These are phyloP conservation scores for Brienomyrus longianalis DNA, from an alignment of 2,113 vertebrate species.

Conservation along the genomic window DNA sequence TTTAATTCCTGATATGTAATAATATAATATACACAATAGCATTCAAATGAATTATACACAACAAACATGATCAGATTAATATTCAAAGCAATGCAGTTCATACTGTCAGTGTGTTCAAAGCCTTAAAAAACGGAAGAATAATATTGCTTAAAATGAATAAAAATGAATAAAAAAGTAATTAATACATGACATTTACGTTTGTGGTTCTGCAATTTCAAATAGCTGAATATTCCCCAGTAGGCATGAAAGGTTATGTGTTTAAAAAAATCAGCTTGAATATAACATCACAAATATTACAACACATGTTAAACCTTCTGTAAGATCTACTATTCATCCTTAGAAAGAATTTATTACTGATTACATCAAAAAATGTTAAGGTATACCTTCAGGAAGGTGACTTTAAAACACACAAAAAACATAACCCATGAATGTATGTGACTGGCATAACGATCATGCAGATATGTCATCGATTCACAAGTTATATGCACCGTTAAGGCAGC, in stretches of 20 bases:
- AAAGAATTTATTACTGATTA: background rate
- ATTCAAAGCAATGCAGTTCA: background rate
- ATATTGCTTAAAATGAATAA: background rate
- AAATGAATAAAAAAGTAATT: background rate
- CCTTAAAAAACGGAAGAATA: background rate
- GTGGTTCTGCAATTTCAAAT: background rate
- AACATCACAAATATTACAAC: background rate
- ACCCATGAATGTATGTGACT: background rate
- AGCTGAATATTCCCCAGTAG: background rate
- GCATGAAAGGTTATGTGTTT: slow-evolving; percentile 18
- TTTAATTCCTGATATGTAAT: background rate
- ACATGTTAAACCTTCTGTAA: background rate
- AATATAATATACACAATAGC: background rate
- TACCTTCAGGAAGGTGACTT: background rate
- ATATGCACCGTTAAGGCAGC: background rate
- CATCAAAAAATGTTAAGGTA: background rate
- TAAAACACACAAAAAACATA: background rate
- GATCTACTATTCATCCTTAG: background rate
- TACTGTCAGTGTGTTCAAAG: background rate
- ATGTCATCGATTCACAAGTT: background rate
- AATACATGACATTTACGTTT: background rate
- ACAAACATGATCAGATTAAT: background rate
- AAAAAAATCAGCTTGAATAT: background rate
- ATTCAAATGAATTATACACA: background rate
- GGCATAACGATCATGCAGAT: background rate